phyloP scores from a whole-genome alignment of 2,113 vertebrate species.

The Onychorhynchus coronatus region DNA sequence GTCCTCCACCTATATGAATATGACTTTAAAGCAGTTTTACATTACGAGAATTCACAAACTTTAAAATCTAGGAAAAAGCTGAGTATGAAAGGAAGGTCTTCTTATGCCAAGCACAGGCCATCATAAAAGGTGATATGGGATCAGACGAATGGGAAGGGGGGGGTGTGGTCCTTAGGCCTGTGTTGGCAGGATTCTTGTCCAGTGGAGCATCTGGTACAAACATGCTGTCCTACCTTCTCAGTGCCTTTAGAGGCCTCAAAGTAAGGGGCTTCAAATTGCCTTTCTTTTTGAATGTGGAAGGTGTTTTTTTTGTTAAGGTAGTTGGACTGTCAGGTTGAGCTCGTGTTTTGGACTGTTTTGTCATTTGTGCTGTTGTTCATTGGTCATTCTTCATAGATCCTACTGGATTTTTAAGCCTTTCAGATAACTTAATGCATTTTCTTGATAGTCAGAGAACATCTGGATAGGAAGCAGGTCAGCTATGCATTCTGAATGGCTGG shows the following conservation, averaged over 20 bases:
- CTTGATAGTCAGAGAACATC: background rate
- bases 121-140: background rate
- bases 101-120: background rate
- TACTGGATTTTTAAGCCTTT: background rate
- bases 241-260: background rate
- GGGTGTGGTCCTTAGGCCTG: background rate
- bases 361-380: background rate
- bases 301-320: background rate
- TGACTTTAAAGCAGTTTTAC: background rate
- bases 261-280: background rate
- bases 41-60: background rate
- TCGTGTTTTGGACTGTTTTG: background rate
- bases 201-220: slow-evolving; percentile 29
- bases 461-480: background rate
- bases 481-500: background rate
- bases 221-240: background rate
- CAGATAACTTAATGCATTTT: background rate
- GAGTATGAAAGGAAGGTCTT: background rate
- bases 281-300: background rate
- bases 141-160: background rate
- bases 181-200: background rate
- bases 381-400: background rate
- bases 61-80: background rate
- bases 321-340: background rate
- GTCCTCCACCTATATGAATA: background rate